Conservation (phyloP, 2,113 vertebrate species). For the Lepus timidus region DNA sequence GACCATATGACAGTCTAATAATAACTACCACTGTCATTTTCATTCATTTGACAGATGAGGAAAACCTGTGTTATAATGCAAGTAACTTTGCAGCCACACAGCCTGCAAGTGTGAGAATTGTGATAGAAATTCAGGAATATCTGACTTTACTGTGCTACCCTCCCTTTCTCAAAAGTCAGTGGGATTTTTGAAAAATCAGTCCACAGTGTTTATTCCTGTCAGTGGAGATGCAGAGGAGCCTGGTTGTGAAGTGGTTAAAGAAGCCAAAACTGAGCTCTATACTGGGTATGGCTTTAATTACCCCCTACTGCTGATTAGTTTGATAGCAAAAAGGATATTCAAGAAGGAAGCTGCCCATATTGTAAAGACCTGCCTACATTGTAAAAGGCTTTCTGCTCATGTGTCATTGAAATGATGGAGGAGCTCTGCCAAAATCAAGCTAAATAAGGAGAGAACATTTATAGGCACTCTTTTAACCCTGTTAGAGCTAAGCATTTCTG, state of each 20-base stretch:
- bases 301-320: conserved; percentile 67
- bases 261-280: conserved; percentile 7
- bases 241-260: conserved; percentile 57
- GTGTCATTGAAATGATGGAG: conserved; percentile 75
- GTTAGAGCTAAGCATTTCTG: conserved; percentile 33
- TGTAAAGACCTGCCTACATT: conserved; percentile 61
- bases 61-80: not conserved
- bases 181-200: not conserved
- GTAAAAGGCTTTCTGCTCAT: conserved; percentile 61
- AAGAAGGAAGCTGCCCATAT: conserved; percentile 65
- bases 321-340: conserved; percentile 71
- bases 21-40: not conserved
- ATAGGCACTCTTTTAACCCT: conserved; percentile 65
- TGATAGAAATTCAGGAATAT: not conserved
- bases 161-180: not conserved
- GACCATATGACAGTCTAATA: not conserved
- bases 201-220: not conserved
- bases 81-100: not conserved
- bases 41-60: not conserved
- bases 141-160: not conserved
- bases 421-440: conserved; percentile 60
- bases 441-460: conserved; percentile 71
- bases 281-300: conserved; percentile 75
- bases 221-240: not conserved
- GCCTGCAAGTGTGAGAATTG: not conserved